Conservation (phyloP, 1,140 invertebrate genomes). For the Mactra quadrangularis region DNA sequence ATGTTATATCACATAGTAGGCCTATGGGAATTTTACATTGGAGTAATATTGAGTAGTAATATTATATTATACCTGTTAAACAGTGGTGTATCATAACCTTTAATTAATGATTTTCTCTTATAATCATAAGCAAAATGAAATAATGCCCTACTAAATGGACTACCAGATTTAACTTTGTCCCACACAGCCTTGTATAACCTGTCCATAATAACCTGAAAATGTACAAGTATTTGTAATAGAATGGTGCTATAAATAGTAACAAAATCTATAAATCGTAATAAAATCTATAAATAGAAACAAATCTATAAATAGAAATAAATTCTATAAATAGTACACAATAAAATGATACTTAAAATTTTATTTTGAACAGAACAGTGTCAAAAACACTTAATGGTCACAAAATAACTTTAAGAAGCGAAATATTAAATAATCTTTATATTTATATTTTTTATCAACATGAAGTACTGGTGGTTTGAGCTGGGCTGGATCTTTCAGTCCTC, state of each 20-base stretch:
- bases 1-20: no score
- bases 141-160: slow-evolving; percentile 88
- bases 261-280: not conserved
- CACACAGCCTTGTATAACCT: slow-evolving; percentile 97
- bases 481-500: no score
- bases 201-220: slow-evolving; percentile 94
- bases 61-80: slow-evolving; percentile 84
- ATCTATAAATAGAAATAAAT: not conserved
- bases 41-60: no score
- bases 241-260: not conserved
- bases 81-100: slow-evolving; percentile 83
- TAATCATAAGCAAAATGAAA: slow-evolving; percentile 97
- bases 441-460: no score
- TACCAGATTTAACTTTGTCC: slow-evolving; percentile 93
- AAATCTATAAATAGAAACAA: not conserved
- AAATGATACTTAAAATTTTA: not conserved
- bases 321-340: not conserved
- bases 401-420: no score
- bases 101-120: slow-evolving; percentile 88
- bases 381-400: no score
- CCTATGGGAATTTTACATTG: no score
- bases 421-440: no score
- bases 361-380: no score
- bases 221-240: not conserved
- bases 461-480: no score